Conservation (phyloP, 2,888 invertebrate genomes). For the Archips crataeganus region DNA sequence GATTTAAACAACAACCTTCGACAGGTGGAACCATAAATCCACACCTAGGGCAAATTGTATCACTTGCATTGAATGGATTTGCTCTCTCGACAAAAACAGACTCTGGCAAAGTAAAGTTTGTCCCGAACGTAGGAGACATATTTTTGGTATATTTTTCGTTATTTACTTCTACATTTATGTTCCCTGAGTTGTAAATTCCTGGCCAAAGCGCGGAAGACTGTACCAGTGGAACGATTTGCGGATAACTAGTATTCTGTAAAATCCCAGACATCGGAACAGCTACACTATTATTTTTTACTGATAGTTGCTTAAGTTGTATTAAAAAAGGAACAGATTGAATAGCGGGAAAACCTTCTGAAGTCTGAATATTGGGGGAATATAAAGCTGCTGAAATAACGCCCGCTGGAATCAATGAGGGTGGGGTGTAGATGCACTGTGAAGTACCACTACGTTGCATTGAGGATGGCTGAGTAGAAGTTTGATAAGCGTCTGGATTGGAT, state of each 20-base stretch:
- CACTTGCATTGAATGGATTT: not conserved
- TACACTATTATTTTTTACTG: not conserved
- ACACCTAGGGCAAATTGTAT: not conserved
- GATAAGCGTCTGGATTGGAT: too few relatives aligned
- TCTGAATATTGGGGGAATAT: too few relatives aligned
- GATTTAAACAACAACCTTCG: not conserved
- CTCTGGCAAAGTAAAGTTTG: not conserved
- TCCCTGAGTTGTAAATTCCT: not conserved
- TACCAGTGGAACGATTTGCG: not conserved
- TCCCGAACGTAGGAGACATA: not conserved
- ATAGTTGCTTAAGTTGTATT: conserved; percentile 1
- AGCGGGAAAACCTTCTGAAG: too few relatives aligned
- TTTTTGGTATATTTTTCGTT: not conserved
- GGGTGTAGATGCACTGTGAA: too few relatives aligned
- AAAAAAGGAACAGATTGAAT: not conserved
- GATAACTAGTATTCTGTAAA: not conserved
- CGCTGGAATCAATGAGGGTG: too few relatives aligned
- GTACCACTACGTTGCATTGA: too few relatives aligned
- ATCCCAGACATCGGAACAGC: not conserved
- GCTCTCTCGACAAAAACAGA: not conserved
- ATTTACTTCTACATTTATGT: not conserved
- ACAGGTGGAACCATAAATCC: not conserved
- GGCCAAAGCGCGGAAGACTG: not conserved
- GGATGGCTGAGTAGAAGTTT: too few relatives aligned
- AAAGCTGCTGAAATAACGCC: too few relatives aligned